phyloP scores from a whole-genome alignment of 2,888 invertebrate genomes.

The Endotricha flammealis region DNA sequence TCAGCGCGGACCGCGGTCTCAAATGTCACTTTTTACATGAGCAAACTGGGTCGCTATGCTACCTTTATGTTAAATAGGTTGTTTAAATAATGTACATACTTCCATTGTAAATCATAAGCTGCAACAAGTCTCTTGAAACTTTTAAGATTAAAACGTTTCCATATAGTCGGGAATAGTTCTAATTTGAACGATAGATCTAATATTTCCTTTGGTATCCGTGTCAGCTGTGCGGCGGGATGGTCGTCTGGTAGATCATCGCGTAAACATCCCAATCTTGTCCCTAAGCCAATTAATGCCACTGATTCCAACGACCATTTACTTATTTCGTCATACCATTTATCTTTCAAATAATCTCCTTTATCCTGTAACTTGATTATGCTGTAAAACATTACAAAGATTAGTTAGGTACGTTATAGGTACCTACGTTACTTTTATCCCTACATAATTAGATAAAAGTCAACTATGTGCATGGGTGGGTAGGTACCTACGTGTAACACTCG shows the following conservation, averaged over 20 bases:
- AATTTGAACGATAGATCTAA: conserved; percentile 40
- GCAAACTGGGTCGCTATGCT: no score
- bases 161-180: conserved; percentile 48
- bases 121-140: conserved; percentile 50
- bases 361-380: conserved; percentile 49
- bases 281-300: conserved; percentile 51
- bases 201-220: conserved; percentile 46
- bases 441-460: no score
- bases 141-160: conserved; percentile 47
- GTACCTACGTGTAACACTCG: no score
- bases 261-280: conserved; percentile 53
- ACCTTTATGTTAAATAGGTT: no score
- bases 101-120: conserved; percentile 54
- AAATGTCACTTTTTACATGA: no score
- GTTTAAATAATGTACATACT: conserved; percentile 51
- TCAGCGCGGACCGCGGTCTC: no score
- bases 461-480: no score
- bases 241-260: conserved; percentile 40
- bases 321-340: conserved; percentile 72
- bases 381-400: conserved; percentile 19
- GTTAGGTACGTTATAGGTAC: no score
- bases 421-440: no score
- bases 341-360: conserved; percentile 38
- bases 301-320: conserved; percentile 82
- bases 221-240: conserved; percentile 46